These are phyloP conservation scores for Drosophila watanabei DNA, from an alignment of 1,140 invertebrate genomes.

Conservation along the genomic window DNA sequence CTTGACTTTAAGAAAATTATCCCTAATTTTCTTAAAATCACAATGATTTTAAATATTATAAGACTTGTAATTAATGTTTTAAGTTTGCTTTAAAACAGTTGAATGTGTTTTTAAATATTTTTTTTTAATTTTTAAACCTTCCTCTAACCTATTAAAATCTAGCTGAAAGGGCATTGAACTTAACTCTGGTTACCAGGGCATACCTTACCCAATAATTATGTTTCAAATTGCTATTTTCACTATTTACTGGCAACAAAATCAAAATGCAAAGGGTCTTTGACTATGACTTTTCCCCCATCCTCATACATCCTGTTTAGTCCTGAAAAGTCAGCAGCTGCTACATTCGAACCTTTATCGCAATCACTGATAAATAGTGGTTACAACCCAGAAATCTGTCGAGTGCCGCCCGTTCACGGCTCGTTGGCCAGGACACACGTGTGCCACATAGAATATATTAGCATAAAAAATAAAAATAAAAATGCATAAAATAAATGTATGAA, in stretches of 20 bases:
- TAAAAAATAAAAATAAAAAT: constrained; percentile 16
- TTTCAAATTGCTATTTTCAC: constrained; percentile 2
- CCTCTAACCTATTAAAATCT: not conserved
- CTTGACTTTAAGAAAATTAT: too few species aligned
- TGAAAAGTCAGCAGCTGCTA: constrained; percentile 51
- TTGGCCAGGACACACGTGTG: constrained; percentile 69
- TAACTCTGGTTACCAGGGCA: not conserved
- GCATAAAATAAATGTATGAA: constrained; percentile 2
- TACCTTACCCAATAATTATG: constrained; percentile 2
- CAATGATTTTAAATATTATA: not conserved
- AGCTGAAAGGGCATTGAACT: not conserved
- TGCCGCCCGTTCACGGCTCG: constrained; percentile 67
- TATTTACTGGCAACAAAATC: constrained; percentile 18
- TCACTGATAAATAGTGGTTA: constrained; percentile 35
- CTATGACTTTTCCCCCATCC: constrained; percentile 11
- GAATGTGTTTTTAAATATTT: not conserved
- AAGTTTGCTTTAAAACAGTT: not conserved
- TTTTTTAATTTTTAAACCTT: not conserved
- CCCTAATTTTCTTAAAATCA: too few species aligned
- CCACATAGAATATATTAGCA: constrained; percentile 47
- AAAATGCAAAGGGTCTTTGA: constrained; percentile 13
- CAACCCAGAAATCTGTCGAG: constrained; percentile 62
- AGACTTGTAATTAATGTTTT: not conserved
- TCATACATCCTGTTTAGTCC: constrained; percentile 21
- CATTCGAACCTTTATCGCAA: constrained; percentile 36